phyloP scores from a whole-genome alignment of 2,113 vertebrate species.

The Oceanites oceanicus region DNA sequence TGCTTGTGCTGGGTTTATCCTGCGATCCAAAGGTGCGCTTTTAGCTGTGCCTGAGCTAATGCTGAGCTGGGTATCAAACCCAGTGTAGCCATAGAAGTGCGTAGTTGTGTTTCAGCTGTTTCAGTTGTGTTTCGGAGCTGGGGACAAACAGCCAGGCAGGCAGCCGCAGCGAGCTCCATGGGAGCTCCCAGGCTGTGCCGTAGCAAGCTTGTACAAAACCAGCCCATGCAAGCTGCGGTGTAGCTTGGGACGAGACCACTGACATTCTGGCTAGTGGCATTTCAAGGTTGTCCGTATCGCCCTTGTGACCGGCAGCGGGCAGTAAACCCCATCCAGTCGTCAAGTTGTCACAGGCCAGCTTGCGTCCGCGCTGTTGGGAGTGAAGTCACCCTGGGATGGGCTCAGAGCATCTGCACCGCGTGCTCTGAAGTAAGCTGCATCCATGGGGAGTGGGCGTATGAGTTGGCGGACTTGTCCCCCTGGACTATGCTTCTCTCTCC shows the following conservation, averaged over 20 bases:
- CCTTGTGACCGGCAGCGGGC: background rate
- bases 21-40: background rate
- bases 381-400: background rate
- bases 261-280: background rate
- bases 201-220: background rate
- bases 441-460: background rate
- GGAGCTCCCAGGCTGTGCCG: background rate
- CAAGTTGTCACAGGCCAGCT: background rate
- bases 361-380: rapidly evolving
- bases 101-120: background rate
- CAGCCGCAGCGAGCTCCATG: background rate
- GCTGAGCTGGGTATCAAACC: background rate
- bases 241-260: background rate
- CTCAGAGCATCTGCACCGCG: rapidly evolving
- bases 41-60: background rate
- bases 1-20: background rate
- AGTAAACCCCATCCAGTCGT: rapidly evolving
- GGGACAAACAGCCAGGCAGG: background rate
- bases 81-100: background rate
- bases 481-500: background rate
- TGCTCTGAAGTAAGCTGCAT: background rate
- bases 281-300: background rate
- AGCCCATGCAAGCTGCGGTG: rapidly evolving
- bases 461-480: background rate
- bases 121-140: too few species aligned